Evolutionary conservation across 2,888 invertebrate species (phyloP).

Genomic region (Himalopsyche japonica): DNA sequence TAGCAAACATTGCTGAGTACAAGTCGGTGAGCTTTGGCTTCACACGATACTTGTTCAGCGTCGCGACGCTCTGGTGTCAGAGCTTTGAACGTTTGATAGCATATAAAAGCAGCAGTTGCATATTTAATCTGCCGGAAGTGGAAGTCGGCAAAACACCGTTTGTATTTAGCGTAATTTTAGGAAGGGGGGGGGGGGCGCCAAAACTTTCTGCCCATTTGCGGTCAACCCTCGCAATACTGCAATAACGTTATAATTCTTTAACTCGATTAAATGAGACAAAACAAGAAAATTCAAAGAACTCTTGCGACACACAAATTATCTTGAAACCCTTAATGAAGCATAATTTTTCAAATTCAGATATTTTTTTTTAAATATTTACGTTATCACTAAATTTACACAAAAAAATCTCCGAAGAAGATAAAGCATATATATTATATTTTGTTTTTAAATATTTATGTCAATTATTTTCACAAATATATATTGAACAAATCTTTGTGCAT

Average conservation of each 20-base stretch:
- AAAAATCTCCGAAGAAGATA: no score
- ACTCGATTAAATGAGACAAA: background rate
- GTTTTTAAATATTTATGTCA: no score
- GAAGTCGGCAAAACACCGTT: background rate
- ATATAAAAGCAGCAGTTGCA: constrained; percentile 2
- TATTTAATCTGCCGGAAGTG: constrained; percentile 18
- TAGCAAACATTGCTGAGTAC: background rate
- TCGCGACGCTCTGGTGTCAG: background rate
- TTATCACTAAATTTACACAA: no score
- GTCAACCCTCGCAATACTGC: background rate
- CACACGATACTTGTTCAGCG: background rate
- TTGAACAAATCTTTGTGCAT: no score
- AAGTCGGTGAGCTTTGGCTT: background rate
- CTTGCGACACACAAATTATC: no score
- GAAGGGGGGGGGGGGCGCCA: background rate
- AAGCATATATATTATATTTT: no score
- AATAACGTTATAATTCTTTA: background rate
- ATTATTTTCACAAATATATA: no score
- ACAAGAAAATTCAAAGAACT: no score
- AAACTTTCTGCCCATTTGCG: background rate
- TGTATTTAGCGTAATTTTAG: constrained; percentile 14
- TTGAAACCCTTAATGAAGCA: no score
- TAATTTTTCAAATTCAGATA: no score
- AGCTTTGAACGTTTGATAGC: background rate
- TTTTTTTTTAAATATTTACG: no score